Evolutionary conservation across 2,888 invertebrate genomes (phyloP).

Genomic region (Sminthurides aquaticus): DNA sequence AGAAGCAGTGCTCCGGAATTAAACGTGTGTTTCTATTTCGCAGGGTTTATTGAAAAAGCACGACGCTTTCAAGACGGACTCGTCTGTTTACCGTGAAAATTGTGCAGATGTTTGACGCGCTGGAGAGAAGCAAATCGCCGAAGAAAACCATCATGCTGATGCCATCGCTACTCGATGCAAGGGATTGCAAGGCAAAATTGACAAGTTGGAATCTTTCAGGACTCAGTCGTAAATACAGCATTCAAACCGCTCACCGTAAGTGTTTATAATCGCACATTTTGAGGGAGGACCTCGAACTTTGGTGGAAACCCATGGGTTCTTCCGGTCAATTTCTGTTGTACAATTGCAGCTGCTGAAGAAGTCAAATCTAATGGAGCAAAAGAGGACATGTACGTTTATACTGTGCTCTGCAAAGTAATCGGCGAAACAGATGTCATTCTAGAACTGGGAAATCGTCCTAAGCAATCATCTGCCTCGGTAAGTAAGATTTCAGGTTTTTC

Average conservation of each 20-base stretch:
- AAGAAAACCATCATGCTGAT: conserved; percentile 88
- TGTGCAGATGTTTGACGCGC: conserved; percentile 80
- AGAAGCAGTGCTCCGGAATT: too few relatives aligned
- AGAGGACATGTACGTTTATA: conserved; percentile 55
- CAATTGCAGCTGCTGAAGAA: conserved; percentile 39
- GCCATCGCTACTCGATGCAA: conserved; percentile 78
- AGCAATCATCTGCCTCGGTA: not conserved
- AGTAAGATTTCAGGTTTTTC: too few relatives aligned
- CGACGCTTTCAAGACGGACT: conserved; percentile 97
- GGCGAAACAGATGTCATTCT: conserved; percentile 58
- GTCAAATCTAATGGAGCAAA: conserved; percentile 47
- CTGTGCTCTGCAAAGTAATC: conserved; percentile 58
- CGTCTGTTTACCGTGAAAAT: conserved; percentile 90
- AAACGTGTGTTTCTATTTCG: conserved; percentile 51
- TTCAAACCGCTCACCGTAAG: conserved; percentile 53
- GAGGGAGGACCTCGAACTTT: conserved; percentile 63
- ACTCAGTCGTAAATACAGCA: conserved; percentile 58
- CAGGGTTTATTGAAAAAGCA: conserved; percentile 97
- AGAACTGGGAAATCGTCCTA: conserved; percentile 53
- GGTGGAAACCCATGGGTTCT: conserved; percentile 50
- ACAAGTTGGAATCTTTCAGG: conserved; percentile 58
- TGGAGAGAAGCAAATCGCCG: conserved; percentile 73
- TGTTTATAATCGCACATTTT: too few relatives aligned
- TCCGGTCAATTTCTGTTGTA: conserved; percentile 41
- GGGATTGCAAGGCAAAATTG: conserved; percentile 59